phyloP scores from a whole-genome alignment of 1,140 invertebrate genomes.

The Sogatella furcifera region DNA sequence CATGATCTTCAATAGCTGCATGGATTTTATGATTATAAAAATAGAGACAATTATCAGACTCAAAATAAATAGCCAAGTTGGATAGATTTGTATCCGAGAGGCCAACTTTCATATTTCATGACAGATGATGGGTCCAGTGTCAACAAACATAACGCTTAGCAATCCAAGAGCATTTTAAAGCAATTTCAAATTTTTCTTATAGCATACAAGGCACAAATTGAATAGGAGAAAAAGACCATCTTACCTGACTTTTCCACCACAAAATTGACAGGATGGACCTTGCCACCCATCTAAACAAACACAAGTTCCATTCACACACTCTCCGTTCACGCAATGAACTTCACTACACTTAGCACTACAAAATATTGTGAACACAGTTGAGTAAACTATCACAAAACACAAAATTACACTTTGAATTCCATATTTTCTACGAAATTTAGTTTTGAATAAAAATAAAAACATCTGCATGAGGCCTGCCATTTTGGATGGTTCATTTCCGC shows the following conservation, averaged over 20 bases:
- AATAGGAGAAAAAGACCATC: constrained; percentile 16
- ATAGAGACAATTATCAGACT: too few species aligned
- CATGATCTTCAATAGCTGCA: too few species aligned
- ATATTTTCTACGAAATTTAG: constrained; percentile 66
- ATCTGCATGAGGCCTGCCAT: constrained; percentile 69
- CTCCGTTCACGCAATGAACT: constrained; percentile 49
- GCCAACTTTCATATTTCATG: too few species aligned
- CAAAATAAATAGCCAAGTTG: too few species aligned
- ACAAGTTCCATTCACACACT: constrained; percentile 75
- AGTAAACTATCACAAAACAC: constrained; percentile 34
- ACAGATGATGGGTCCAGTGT: too few species aligned
- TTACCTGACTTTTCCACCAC: constrained; percentile 85
- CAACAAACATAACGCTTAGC: too few species aligned
- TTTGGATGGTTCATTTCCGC: constrained; percentile 33
- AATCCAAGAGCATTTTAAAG: too few species aligned
- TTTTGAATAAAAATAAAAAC: constrained; percentile 75
- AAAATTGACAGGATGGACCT: constrained; percentile 75
- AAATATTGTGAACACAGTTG: constrained; percentile 38
- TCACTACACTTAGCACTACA: constrained; percentile 31
- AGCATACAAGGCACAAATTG: neutral
- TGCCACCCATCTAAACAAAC: constrained; percentile 84
- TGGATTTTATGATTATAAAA: too few species aligned
- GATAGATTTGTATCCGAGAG: too few species aligned
- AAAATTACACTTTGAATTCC: constrained; percentile 22
- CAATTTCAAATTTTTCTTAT: too few species aligned